A percentile compares a stretch with the other conserved stretches of the same genome.
Evolutionary conservation across 2,113 vertebrate genomes (phyloP).

Genomic region (Atrichornis clamosus): DNA sequence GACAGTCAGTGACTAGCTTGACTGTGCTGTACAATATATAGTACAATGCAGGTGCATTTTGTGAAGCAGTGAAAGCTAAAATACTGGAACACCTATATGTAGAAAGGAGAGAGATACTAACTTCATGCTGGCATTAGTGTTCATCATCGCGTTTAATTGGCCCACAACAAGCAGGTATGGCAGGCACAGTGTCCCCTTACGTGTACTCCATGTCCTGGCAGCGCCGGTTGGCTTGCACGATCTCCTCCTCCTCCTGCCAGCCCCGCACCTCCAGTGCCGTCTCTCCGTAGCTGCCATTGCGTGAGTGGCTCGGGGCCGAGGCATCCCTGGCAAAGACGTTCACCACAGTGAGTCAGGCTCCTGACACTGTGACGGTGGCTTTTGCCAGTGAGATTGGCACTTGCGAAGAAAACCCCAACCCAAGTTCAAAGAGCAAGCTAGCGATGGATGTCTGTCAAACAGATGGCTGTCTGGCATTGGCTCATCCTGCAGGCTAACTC

Average conservation of each 20-base stretch:
- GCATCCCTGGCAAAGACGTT: constrained; percentile 69
- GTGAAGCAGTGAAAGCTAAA: background rate
- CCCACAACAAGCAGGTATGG: rapidly evolving
- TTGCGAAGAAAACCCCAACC: background rate
- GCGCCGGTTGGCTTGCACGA: constrained; percentile 74
- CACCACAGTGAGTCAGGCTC: background rate
- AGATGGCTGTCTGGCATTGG: rapidly evolving
- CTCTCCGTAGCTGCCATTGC: constrained; percentile 80
- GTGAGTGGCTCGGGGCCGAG: constrained; percentile 77
- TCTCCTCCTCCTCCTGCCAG: constrained; percentile 85
- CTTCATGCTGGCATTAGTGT: background rate
- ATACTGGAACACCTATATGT: background rate
- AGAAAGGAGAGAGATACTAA: background rate
- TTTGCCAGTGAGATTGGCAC: background rate
- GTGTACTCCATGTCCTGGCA: constrained; percentile 89
- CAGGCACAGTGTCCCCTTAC: constrained; percentile 27
- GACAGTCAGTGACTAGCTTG: background rate
- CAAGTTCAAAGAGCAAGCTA: background rate
- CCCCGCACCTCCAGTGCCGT: constrained; percentile 72
- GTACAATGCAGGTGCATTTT: background rate
- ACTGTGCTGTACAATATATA: background rate
- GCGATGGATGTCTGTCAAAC: rapidly evolving
- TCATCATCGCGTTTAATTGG: background rate
- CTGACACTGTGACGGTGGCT: background rate
- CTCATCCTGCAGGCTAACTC: background rate